Conservation (phyloP, 2,888 invertebrate genomes). For the Antheraea yamamai region DNA sequence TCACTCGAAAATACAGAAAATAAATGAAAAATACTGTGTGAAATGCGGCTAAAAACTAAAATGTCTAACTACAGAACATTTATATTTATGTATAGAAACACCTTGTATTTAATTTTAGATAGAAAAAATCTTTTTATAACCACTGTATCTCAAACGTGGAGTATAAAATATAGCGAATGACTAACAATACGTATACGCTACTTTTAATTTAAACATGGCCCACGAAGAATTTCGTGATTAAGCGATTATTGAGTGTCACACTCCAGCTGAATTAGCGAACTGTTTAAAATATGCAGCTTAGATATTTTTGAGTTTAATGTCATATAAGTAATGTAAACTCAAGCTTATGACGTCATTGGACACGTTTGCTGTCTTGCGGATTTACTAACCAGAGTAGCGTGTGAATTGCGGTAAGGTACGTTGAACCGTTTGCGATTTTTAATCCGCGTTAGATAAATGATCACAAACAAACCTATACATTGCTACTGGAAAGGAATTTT, state of each 20-base stretch:
- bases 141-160: slow-evolving; percentile 8
- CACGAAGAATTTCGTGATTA: slow-evolving; percentile 2
- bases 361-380: neutral
- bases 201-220: neutral
- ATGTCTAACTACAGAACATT: neutral
- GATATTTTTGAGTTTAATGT: neutral
- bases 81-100: neutral
- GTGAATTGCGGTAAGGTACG: neutral
- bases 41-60: neutral
- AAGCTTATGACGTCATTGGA: neutral
- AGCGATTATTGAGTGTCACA: neutral
- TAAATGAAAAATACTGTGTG: no score
- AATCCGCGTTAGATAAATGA: neutral
- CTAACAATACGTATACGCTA: slow-evolving; percentile 8
- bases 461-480: neutral
- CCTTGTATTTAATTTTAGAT: slow-evolving; percentile 13
- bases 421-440: neutral
- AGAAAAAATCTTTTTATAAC: slow-evolving; percentile 9
- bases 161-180: slow-evolving; percentile 11
- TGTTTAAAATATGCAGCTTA: neutral
- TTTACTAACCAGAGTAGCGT: neutral
- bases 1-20: neutral
- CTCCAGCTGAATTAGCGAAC: neutral
- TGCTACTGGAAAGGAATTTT: neutral
- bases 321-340: neutral